Evolutionary conservation across 2,888 invertebrate species (phyloP), one percentile per base, ranked within the genome.

Genomic region (Meteorus cinctellus): DNA sequence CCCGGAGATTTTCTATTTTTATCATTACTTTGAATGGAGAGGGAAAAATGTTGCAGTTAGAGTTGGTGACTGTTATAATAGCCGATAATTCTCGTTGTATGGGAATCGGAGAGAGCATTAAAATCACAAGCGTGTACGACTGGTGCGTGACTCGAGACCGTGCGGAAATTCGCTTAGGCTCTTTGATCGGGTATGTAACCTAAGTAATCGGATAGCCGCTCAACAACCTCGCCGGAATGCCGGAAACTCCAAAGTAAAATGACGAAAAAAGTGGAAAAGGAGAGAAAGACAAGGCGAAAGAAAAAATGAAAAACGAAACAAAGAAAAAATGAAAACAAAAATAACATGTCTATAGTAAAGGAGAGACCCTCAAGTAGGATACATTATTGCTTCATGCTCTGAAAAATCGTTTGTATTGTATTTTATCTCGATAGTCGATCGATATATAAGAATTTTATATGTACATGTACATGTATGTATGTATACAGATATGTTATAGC

Each of bases 361-460:
- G 41, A 62, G 71, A 34, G 65, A 65, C 70, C 69, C 75, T 81
- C 77, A 81, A 78, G 74, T 78, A 72, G 77, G 68, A 77, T 81
- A 81, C 75, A 77, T 81, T 81, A 81, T 81, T 77, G 78, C 80
- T 67, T 27, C 29, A 67, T 75, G 48, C 59, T 60, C 48, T 51
- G 65, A 65, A 65, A 65, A 65, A 65, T 65, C 36, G 34, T 66
- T 59, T 60, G 60, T 67, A 75, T 55, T 59, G 41, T 59, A 75
- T 71, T 71, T 75, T 75, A 75, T 75, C 63, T 62, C 41, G 34
- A 60, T 62, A 45, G 69, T 63, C 62, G 69, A 76, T 76, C 71
- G 71, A 71, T 71, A 76, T 76, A 76, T 67, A 67, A 67, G 71
- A 59, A 62, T 69, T 67, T 62, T 69, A 62, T 29, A 51, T 48